Conservation (phyloP, 2,797 vertebrate species). For the Coluber constrictor region DNA sequence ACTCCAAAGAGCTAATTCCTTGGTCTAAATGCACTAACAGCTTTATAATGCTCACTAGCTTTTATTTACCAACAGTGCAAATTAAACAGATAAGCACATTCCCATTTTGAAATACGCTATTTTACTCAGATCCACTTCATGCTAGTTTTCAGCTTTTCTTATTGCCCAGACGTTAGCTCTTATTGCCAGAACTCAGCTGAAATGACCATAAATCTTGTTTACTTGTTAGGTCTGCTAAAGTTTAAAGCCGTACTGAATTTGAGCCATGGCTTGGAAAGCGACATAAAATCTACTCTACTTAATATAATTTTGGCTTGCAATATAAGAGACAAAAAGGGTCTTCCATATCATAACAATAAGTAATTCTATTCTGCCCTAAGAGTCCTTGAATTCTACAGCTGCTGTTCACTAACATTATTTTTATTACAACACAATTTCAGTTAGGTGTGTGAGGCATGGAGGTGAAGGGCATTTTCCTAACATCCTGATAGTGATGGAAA, state of each 20-base stretch:
- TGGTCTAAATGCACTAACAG: neutral
- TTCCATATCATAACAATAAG: neutral
- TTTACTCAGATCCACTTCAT: neutral
- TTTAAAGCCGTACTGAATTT: constrained; percentile 7
- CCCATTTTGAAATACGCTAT: neutral
- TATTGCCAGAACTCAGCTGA: neutral
- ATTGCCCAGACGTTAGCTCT: neutral
- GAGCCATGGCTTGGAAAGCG: neutral
- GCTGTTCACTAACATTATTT: neutral
- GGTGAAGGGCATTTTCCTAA: neutral
- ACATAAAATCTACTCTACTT: constrained; percentile 11
- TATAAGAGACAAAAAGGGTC: neutral
- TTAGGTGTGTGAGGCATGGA: neutral
- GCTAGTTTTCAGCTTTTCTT: neutral
- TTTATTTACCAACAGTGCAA: neutral
- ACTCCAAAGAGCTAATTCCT: neutral
- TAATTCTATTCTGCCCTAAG: neutral
- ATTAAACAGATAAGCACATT: neutral
- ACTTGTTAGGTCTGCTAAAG: neutral
- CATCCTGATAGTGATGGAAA: constrained; percentile 12
- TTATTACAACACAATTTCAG: constrained; percentile 14
- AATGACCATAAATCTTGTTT: constrained; percentile 16
- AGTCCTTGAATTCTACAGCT: neutral
- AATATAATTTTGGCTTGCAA: constrained; percentile 27
- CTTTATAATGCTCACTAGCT: neutral